phyloP scores from a whole-genome alignment of 2,797 vertebrate genomes.

The Hyperoplus lanceolatus region DNA sequence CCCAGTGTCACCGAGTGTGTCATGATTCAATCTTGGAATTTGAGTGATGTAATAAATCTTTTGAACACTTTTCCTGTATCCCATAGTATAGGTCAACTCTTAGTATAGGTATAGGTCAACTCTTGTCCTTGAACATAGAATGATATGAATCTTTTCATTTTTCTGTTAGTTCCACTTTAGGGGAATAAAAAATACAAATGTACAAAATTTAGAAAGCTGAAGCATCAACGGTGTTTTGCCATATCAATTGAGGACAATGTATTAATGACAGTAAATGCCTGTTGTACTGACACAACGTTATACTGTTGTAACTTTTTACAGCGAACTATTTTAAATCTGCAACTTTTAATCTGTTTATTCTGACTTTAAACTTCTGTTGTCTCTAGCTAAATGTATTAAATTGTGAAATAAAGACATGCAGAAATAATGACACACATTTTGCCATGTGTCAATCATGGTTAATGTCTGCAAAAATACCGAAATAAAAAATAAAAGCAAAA shows the following conservation, averaged over 20 bases:
- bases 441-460: neutral
- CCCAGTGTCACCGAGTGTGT: neutral
- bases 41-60: neutral
- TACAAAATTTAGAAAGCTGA: neutral
- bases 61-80: neutral
- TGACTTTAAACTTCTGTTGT: no score
- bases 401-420: neutral
- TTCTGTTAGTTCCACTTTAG: neutral
- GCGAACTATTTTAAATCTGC: neutral
- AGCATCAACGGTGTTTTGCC: neutral
- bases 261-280: no score
- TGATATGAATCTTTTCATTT: neutral
- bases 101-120: slow-evolving; percentile 4
- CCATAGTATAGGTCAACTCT: slow-evolving; percentile 6
- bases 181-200: neutral
- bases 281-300: neutral
- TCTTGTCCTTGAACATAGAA: slow-evolving; percentile 20
- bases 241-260: neutral
- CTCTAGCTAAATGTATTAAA: no score
- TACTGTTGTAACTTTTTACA: neutral
- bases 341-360: neutral
- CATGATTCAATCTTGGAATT: slow-evolving; percentile 13
- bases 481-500: slow-evolving; percentile 10
- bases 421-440: neutral
- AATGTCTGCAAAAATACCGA: slow-evolving; percentile 4